phyloP scores from a whole-genome alignment of 2,888 invertebrate genomes.

The Polydesmus complanatus region DNA sequence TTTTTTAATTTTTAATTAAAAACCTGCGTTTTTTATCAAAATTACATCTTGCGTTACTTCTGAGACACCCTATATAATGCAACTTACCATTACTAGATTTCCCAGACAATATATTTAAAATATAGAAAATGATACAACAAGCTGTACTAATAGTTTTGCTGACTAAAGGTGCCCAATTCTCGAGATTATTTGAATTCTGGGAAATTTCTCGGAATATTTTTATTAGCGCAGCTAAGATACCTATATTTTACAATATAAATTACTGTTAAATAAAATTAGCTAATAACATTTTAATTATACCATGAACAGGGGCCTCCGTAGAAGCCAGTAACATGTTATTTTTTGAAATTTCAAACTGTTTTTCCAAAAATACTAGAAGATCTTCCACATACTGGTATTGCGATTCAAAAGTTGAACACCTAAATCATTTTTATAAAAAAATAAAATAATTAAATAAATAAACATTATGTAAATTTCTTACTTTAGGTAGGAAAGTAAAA shows the following conservation, averaged over 20 bases:
- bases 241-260: conserved; percentile 11
- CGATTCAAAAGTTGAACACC: neutral
- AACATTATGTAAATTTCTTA: neutral
- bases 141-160: conserved; percentile 19
- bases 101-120: conserved; percentile 22
- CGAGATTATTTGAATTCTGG: neutral
- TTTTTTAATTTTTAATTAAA: neutral
- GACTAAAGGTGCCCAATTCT: neutral
- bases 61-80: too few relatives aligned
- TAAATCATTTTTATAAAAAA: neutral
- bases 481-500: neutral
- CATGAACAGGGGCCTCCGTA: conserved; percentile 34
- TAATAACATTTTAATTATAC: conserved; percentile 22
- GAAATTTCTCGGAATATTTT: conserved; percentile 5
- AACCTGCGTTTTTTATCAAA: too few relatives aligned
- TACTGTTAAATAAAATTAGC: neutral
- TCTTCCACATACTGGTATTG: neutral
- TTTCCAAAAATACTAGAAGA: neutral
- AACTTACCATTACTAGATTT: neutral
- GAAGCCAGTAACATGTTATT: conserved; percentile 33
- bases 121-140: conserved; percentile 20
- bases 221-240: conserved; percentile 17
- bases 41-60: too few relatives aligned
- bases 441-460: neutral
- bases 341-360: conserved; percentile 25